Percentiles rank a stretch among this genome's conserved stretches.
phyloP scores from a whole-genome alignment of 1,140 invertebrate genomes.

The Calliopsis andreniformis region DNA sequence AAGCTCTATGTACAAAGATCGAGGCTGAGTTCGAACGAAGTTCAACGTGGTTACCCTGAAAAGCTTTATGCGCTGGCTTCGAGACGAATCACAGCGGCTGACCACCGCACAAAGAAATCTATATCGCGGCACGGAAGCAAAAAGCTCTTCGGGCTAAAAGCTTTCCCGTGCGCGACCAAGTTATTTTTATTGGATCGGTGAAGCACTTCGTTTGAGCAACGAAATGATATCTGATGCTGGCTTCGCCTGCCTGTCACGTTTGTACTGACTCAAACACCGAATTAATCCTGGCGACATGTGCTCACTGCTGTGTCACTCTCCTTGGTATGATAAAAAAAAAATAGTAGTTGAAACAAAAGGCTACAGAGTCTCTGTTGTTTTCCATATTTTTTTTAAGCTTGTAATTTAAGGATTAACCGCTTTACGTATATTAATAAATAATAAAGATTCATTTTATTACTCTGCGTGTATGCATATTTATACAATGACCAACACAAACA shows the following conservation, averaged over 20 bases:
- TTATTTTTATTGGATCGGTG: slow-evolving; percentile 61
- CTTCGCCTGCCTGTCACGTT: slow-evolving; percentile 39
- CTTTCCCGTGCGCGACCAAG: slow-evolving; percentile 48
- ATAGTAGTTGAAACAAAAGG: background rate
- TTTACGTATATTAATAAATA: no score
- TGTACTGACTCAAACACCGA: slow-evolving; percentile 28
- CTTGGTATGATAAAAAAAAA: no score
- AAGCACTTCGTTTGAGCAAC: slow-evolving; percentile 45
- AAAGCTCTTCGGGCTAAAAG: slow-evolving; percentile 64
- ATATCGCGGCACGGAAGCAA: slow-evolving; percentile 55
- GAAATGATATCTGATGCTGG: slow-evolving; percentile 44
- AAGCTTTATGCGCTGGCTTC: slow-evolving; percentile 53
- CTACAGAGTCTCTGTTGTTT: no score
- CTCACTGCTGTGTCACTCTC: background rate
- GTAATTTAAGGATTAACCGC: no score
- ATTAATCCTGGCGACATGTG: background rate
- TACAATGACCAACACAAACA: no score
- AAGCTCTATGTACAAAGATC: slow-evolving; percentile 33
- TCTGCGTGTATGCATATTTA: no score
- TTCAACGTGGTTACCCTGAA: slow-evolving; percentile 27
- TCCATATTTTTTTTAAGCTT: no score
- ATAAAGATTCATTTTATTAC: no score
- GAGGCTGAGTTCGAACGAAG: background rate
- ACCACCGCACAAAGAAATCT: slow-evolving; percentile 58
- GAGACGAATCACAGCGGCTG: slow-evolving; percentile 54